These are phyloP conservation scores for Neofelis nebulosa DNA, from an alignment of 2,113 vertebrate species.

Conservation along the genomic window DNA sequence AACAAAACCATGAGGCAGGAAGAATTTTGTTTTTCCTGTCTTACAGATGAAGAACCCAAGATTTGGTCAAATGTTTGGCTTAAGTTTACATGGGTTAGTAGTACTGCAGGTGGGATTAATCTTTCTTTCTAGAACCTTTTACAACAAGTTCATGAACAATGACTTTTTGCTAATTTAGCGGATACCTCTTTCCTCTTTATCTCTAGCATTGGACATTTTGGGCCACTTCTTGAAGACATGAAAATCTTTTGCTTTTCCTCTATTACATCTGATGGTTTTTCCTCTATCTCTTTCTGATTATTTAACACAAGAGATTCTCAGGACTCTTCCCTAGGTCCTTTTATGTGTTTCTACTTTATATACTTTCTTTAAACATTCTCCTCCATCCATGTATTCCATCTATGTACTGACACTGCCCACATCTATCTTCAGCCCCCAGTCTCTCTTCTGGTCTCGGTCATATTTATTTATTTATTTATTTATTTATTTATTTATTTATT, in stretches of 20 bases:
- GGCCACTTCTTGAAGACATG: background rate
- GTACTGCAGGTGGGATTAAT: background rate
- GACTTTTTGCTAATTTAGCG: background rate
- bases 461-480: background rate
- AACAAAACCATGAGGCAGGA: background rate
- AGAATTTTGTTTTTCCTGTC: constrained; percentile 27
- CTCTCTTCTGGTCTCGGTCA: background rate
- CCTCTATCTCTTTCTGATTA: background rate
- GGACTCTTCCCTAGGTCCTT: background rate
- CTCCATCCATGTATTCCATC: background rate
- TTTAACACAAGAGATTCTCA: background rate
- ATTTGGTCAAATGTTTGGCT: background rate
- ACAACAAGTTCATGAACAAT: background rate
- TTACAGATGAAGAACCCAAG: background rate
- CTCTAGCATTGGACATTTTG: background rate
- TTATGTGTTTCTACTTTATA: background rate
- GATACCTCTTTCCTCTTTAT: background rate
- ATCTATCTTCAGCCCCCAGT: background rate
- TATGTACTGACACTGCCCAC: background rate
- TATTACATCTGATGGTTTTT: background rate
- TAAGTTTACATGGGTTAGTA: background rate
- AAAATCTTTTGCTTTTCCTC: background rate
- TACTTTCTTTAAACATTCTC: background rate
- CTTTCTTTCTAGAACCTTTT: background rate
- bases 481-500: no score